Conservation (phyloP, 2,888 invertebrate genomes). For the Leptarthrus brevirostris region DNA sequence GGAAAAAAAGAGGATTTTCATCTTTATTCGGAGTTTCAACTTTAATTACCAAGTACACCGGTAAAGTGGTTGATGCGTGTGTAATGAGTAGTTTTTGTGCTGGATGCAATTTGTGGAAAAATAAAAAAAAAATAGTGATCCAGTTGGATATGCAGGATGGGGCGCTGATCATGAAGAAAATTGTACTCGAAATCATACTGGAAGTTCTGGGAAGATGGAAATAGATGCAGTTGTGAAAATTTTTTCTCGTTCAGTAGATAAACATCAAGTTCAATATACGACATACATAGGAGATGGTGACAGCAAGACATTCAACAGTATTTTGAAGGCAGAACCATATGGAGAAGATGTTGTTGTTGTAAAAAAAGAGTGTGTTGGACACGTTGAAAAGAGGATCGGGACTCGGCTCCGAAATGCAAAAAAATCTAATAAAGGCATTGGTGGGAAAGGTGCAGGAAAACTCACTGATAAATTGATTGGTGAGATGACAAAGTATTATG, state of each 20-base stretch:
- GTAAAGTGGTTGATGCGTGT: neutral
- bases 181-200: conserved; percentile 54
- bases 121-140: conserved; percentile 12
- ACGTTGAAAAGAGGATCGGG: conserved; percentile 49
- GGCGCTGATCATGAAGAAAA: neutral
- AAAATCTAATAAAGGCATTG: neutral
- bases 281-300: conserved; percentile 53
- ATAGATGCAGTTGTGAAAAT: conserved; percentile 49
- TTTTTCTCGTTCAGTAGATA: conserved; percentile 46
- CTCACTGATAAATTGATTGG: neutral
- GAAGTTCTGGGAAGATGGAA: conserved; percentile 55
- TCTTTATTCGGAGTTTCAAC: too few species aligned
- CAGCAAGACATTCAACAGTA: conserved; percentile 51
- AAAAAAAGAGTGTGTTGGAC: conserved; percentile 14
- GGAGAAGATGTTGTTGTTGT: conserved; percentile 8
- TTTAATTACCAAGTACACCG: neutral
- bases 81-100: conserved; percentile 20
- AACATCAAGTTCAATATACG: too few species aligned
- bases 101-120: conserved; percentile 34
- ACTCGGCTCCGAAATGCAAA: neutral
- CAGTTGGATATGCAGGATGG: neutral
- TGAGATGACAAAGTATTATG: neutral
- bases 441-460: neutral
- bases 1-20: too few species aligned
- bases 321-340: conserved; percentile 52